Evolutionary conservation across 2,797 vertebrate species (phyloP), one percentile per base, ranked within the genome.

Genomic region (Hemitrygon akajei): DNA sequence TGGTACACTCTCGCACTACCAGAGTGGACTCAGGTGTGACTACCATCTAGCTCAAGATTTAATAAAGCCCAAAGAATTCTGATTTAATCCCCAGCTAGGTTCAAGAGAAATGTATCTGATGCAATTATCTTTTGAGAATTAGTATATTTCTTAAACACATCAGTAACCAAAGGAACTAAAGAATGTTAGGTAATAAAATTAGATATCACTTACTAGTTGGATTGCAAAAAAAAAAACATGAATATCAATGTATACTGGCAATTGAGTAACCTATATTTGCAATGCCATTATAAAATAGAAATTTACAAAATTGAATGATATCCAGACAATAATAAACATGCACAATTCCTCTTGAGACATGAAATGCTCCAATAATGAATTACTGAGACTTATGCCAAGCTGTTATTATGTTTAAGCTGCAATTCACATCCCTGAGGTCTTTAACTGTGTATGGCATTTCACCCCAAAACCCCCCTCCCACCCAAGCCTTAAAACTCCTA

Each of bases 401-500:
- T 93, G 91, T 76, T 58, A 93, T 93, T 40, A 73, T 56, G 34
- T n/a, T 63, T 93, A 71, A 14, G 7, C 40, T 75, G 40, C 11
- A 40, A 93, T 76, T 18, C 27, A 73, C 73, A 11, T 75, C 37
- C 91, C 71, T 76, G 30, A 76, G 16, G 71, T 93, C 71, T 93
- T 93, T 63, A 93, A 71, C 12, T 93, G 27, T 37, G 47, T 30
- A 76, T 73, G 91, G 58, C 91, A 93, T 93, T 93, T 71, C 71
- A 93, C 71, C 47, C 47, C 47, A 47, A 47, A 47, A 47, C 47
- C 76, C 27, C 75, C 91, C 71, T 76, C 91, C 91, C 71, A 58
- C 76, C 47, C 47, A 47, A 3, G 71, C 47, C 71, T 37, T 93
- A 93, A 25, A 58, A 76, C 47, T 93, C 47, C 56, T 76, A 75